A percentile compares a stretch with the other conserved stretches of the same genome.
phyloP scores from a whole-genome alignment of 2,113 vertebrate genomes.

The Gadus chalcogrammus region DNA sequence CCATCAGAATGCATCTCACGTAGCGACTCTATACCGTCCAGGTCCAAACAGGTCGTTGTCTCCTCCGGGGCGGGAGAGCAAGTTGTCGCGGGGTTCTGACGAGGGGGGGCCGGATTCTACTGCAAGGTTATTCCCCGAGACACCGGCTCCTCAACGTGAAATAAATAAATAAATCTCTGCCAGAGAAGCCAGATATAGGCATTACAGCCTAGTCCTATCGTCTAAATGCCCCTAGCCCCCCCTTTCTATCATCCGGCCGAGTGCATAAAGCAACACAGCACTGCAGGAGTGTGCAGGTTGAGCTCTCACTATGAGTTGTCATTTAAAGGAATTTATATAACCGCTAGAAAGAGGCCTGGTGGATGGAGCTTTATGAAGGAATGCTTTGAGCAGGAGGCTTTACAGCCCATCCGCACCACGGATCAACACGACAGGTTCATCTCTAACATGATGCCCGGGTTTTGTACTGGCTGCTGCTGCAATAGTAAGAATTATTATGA shows the following conservation, averaged over 20 bases:
- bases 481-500: not conserved
- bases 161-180: too few relatives aligned
- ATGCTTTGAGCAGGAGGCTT: not conserved
- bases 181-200: too few relatives aligned
- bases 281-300: too few relatives aligned
- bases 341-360: not conserved
- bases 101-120: not conserved
- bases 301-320: too few relatives aligned
- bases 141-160: not conserved
- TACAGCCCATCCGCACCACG: not conserved
- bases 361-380: not conserved
- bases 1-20: not conserved
- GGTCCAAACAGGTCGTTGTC: too few relatives aligned
- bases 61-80: too few relatives aligned
- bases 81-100: too few relatives aligned
- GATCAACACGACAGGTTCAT: not conserved
- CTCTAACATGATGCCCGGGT: not conserved
- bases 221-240: too few relatives aligned
- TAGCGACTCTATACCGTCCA: not conserved
- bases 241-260: too few relatives aligned
- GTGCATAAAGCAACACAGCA: too few relatives aligned
- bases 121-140: constrained; percentile 14
- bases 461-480: not conserved
- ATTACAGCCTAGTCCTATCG: too few relatives aligned
- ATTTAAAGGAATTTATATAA: too few relatives aligned